phyloP scores from a whole-genome alignment of 2,113 vertebrate species.

The Gnathonemus longibarbis region DNA sequence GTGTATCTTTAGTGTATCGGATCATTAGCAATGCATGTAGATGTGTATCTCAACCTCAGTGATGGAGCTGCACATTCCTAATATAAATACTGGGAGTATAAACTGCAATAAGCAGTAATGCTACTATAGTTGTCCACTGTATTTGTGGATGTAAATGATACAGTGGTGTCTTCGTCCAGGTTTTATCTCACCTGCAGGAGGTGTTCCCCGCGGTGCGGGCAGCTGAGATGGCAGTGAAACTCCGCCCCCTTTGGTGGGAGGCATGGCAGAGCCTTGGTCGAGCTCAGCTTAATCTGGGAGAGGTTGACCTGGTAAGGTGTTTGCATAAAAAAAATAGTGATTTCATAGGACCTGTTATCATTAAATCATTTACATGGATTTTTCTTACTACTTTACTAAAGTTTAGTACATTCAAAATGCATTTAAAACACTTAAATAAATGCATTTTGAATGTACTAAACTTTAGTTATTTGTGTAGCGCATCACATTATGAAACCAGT shows the following conservation, averaged over 20 bases:
- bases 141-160: background rate
- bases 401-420: no score
- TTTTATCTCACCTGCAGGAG: slow-evolving; percentile 80
- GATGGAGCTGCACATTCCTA: background rate
- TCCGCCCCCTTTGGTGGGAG: slow-evolving; percentile 81
- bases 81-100: background rate
- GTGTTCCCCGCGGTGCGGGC: slow-evolving; percentile 89
- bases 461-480: background rate
- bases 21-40: background rate
- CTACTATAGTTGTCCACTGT: background rate
- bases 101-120: background rate
- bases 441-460: background rate
- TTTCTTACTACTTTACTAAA: background rate
- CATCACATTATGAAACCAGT: background rate
- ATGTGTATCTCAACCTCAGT: background rate
- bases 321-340: background rate
- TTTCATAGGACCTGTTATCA: background rate
- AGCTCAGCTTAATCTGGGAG: slow-evolving; percentile 86
- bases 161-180: slow-evolving; percentile 50
- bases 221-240: slow-evolving; percentile 82
- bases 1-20: background rate
- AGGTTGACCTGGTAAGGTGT: slow-evolving; percentile 78
- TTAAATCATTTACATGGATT: background rate
- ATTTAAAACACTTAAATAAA: background rate
- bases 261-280: slow-evolving; percentile 91